Base-by-base conservation (phyloP, 2,113 vertebrate genomes). In the Paedocypris sp. region DNA sequence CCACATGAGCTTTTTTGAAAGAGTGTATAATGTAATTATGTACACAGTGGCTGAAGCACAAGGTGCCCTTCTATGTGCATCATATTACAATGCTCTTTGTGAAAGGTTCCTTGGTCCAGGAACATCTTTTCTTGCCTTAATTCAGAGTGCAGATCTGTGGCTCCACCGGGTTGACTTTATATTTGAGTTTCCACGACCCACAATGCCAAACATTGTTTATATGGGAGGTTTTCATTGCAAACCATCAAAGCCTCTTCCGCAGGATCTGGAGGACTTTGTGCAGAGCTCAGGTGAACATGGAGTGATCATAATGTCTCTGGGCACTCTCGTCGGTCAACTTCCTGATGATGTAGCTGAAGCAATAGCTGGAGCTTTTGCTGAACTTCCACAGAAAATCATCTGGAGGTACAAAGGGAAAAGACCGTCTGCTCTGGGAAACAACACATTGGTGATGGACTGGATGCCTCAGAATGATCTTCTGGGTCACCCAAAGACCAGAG, bases 401-500 rank as follows among this genome's bases (percentile, higher is more conserved):
- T 70, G 67, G 67, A 36, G 35, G 16, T 70, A 70, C 36, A 61
- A 56, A 65, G 67, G 67, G 11, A 46, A 61, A 20, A 56, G 43
- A 38, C 67, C 67, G 2, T 43, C 49, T 4, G 42, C 56, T 8
- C 25, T 70, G 1, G 67, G 62, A 6, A 70, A 70, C 62, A 70
- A 70, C 31, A 70, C 67, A 13, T 50, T 70, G 38, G 4, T 65
- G 23, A 29, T 70, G 62, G 62, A 70, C 67, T 70, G 67, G 67
- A 70, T 70, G n/a, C 67, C 67, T 25, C 67, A 70, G 51, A 70
- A 70, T 38, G 67, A 70, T 33, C 67, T 70, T 7, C 56, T 70
- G 15, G 67, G 67, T n/a, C 67, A 70, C 41, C 43, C 62, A 3
- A 65, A 70, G 36, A 70, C 67, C 36, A 60, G 42, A 26, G 67